These are phyloP conservation scores for Lepidurus couesii DNA, from an alignment of 1,140 invertebrate species.

Conservation along the genomic window DNA sequence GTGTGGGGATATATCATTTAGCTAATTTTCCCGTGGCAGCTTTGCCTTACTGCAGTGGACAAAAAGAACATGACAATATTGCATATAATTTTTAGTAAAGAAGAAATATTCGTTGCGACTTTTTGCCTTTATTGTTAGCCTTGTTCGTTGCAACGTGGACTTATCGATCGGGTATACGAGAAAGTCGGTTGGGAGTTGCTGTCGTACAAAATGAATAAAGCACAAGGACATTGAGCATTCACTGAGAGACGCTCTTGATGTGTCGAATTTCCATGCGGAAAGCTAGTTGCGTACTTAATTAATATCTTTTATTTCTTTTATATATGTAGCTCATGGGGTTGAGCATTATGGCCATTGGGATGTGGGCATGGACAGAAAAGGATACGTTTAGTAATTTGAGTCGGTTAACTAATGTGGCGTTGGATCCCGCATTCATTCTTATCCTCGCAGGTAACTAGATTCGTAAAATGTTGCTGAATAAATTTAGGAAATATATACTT, in stretches of 20 bases:
- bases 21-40: too few species aligned
- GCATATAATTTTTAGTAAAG: too few species aligned
- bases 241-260: not conserved
- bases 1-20: too few species aligned
- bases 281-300: not conserved
- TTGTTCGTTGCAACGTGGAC: too few species aligned
- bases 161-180: too few species aligned
- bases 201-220: too few species aligned
- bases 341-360: conserved; percentile 75
- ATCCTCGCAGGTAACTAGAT: conserved; percentile 72
- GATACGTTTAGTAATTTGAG: conserved; percentile 90
- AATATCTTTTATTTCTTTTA: conserved; percentile 33
- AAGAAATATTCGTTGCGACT: too few species aligned
- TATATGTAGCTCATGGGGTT: conserved; percentile 73
- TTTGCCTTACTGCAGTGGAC: too few species aligned
- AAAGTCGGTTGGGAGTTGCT: too few species aligned
- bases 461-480: conserved; percentile 24
- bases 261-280: conserved; percentile 5
- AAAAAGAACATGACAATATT: too few species aligned
- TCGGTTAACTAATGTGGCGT: conserved; percentile 75
- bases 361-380: conserved; percentile 97
- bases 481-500: not conserved
- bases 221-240: too few species aligned
- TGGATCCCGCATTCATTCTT: conserved; percentile 93
- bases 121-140: too few species aligned